These are phyloP conservation scores for Lepidochitona cinerea DNA, from an alignment of 2,888 invertebrate genomes.

Conservation along the genomic window DNA sequence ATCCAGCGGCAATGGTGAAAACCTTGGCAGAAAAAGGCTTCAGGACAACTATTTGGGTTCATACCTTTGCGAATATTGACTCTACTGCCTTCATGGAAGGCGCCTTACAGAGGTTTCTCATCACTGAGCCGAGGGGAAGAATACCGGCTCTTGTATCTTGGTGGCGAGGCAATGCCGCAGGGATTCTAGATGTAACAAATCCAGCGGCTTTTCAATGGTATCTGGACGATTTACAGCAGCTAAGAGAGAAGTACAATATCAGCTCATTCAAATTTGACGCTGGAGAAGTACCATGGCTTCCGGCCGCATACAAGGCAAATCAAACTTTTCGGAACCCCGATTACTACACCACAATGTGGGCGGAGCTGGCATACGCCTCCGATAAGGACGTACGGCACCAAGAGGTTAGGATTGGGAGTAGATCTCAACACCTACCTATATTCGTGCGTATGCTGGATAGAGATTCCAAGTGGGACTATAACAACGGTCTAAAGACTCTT, in stretches of 20 bases:
- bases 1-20: slow-evolving; percentile 77
- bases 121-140: slow-evolving; percentile 56
- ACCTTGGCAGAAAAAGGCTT: slow-evolving; percentile 77
- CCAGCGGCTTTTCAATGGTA: slow-evolving; percentile 85
- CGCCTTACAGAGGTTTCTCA: slow-evolving; percentile 76
- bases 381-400: slow-evolving; percentile 74
- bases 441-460: slow-evolving; percentile 85
- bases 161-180: slow-evolving; percentile 80
- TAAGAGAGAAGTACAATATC: slow-evolving; percentile 80
- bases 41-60: slow-evolving; percentile 83
- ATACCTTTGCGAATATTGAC: slow-evolving; percentile 77
- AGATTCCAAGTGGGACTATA: slow-evolving; percentile 87
- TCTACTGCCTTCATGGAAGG: slow-evolving; percentile 87
- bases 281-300: slow-evolving; percentile 70
- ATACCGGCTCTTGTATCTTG: slow-evolving; percentile 76
- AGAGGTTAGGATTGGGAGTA: slow-evolving; percentile 88
- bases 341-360: slow-evolving; percentile 53
- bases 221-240: slow-evolving; percentile 77
- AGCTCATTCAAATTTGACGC: slow-evolving; percentile 93
- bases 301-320: slow-evolving; percentile 40
- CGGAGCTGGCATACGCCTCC: slow-evolving; percentile 43
- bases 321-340: slow-evolving; percentile 41
- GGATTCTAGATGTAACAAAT: slow-evolving; percentile 92
- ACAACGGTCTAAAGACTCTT: slow-evolving; percentile 82
- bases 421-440: slow-evolving; percentile 86